Evolutionary conservation across 1,140 invertebrate genomes (phyloP).

Genomic region (Myzus persicae): DNA sequence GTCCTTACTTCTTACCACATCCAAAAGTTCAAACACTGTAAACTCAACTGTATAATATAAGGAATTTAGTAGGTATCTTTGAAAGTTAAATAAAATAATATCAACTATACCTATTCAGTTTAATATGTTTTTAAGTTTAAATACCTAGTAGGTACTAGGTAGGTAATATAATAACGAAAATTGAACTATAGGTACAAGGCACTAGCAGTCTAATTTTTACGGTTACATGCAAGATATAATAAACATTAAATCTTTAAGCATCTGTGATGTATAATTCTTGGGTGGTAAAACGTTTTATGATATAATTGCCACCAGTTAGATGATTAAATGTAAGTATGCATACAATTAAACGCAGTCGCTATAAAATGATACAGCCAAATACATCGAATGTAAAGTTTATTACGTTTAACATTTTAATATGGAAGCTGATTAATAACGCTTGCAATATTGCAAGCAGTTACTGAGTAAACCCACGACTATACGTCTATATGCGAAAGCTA

Average conservation of each 20-base stretch:
- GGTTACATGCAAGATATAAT: not conserved
- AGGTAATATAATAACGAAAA: not conserved
- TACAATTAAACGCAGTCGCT: not conserved
- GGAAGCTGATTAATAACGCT: not conserved
- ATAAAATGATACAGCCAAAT: not conserved
- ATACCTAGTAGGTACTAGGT: not conserved
- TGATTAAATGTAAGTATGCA: not conserved
- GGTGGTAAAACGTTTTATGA: constrained; percentile 1
- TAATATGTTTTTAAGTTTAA: no score
- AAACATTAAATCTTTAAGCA: not conserved
- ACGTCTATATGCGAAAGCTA: not conserved
- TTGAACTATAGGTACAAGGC: not conserved
- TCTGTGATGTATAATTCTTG: not conserved
- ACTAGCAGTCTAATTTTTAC: not conserved
- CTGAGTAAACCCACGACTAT: not conserved
- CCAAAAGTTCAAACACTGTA: not conserved
- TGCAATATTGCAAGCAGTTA: not conserved
- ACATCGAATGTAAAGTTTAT: not conserved
- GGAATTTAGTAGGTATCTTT: not conserved
- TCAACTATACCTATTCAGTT: not conserved
- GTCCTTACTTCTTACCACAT: not conserved
- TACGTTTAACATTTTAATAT: constrained; percentile 10
- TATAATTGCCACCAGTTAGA: not conserved
- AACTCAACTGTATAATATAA: not conserved
- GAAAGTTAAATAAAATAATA: not conserved